Conservation (phyloP, 2,797 vertebrate species). For the Glyptemys insculpta region DNA sequence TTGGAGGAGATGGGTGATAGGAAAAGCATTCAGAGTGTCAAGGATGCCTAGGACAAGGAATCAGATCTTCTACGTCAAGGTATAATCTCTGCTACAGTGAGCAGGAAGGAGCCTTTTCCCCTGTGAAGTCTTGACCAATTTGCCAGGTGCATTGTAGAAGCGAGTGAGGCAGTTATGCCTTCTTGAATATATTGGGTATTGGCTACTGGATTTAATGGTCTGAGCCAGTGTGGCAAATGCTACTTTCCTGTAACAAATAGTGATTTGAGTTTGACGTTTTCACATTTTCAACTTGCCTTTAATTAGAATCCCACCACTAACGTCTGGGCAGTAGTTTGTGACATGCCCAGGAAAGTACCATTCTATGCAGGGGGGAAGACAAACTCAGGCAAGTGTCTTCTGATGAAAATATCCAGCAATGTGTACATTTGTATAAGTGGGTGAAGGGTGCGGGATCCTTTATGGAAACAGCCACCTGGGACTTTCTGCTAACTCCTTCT, state of each 20-base stretch:
- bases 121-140: not conserved
- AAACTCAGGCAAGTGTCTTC: too few species aligned
- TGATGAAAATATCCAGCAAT: too few species aligned
- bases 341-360: slow-evolving; percentile 18
- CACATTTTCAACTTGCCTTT: not conserved
- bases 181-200: not conserved
- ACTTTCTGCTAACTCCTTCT: accelerated
- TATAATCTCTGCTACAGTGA: not conserved
- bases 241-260: accelerated
- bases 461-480: accelerated
- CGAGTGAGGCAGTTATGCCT: not conserved
- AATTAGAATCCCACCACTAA: not conserved
- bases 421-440: not conserved
- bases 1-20: not conserved
- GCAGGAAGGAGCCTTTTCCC: not conserved
- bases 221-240: accelerated
- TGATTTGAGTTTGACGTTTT: not conserved
- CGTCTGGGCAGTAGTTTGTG: not conserved
- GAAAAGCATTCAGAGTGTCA: not conserved
- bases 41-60: not conserved
- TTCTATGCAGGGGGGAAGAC: not conserved
- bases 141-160: not conserved
- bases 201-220: accelerated
- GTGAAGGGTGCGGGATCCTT: accelerated
- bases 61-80: not conserved